These are phyloP conservation scores for Xenopus borealis DNA, from an alignment of 2,113 vertebrate species.

Conservation along the genomic window DNA sequence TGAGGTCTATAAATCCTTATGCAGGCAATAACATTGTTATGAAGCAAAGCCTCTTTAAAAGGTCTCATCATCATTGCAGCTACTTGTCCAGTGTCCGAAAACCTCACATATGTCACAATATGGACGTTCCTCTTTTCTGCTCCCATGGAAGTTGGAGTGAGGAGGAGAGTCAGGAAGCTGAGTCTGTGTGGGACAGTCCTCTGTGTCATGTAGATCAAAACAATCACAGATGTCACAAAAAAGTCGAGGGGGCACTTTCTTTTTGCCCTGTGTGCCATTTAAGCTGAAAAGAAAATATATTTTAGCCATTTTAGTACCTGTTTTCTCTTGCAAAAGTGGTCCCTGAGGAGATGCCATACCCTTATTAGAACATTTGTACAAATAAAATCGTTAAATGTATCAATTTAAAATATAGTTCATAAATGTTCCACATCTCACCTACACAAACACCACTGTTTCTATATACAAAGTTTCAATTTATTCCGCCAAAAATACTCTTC, in stretches of 20 bases:
- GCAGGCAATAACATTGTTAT: not conserved
- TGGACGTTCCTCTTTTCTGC: conserved; percentile 80
- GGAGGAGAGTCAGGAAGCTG: conserved; percentile 85
- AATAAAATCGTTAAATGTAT: no score
- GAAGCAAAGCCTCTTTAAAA: conserved; percentile 63
- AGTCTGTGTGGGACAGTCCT: conserved; percentile 91
- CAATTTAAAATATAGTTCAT: no score
- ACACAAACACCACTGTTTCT: no score
- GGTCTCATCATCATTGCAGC: conserved; percentile 94
- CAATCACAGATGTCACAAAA: conserved; percentile 98
- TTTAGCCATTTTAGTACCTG: not conserved
- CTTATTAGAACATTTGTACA: no score
- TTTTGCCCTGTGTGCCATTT: conserved; percentile 65
- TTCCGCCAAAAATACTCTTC: no score
- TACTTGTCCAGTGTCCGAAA: conserved; percentile 90
- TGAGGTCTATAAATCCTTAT: not conserved
- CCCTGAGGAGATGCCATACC: no score
- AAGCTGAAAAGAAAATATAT: conserved; percentile 4
- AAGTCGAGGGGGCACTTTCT: conserved; percentile 82
- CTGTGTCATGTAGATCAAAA: conserved; percentile 94
- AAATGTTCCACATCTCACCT: no score
- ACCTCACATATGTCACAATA: conserved; percentile 94
- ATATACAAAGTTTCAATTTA: no score
- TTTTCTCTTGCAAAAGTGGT: no score
- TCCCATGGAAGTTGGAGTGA: conserved; percentile 88